Evolutionary conservation across 2,888 invertebrate genomes (phyloP).

Genomic region (Stomorhina lunata): DNA sequence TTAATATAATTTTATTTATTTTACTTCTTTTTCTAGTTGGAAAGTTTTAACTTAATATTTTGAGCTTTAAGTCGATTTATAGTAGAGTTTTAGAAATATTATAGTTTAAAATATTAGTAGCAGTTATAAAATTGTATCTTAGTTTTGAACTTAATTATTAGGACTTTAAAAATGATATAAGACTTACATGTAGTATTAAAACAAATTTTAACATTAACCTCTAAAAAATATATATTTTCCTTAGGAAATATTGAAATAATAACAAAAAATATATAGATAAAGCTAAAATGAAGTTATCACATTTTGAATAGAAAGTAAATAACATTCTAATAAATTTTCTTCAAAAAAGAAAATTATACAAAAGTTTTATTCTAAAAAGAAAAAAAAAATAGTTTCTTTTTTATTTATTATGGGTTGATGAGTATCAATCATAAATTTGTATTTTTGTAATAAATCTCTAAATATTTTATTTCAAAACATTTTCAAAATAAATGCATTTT

Average conservation of each 20-base stretch:
- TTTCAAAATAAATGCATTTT: slow-evolving; percentile 62
- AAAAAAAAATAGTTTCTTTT: not conserved
- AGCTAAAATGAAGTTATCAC: no score
- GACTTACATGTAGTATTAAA: not conserved
- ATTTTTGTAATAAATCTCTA: slow-evolving; percentile 34
- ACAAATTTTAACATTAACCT: slow-evolving; percentile 13
- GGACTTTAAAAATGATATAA: slow-evolving; percentile 17
- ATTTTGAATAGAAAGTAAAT: no score
- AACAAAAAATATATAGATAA: no score
- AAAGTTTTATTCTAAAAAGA: no score
- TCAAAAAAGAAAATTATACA: no score
- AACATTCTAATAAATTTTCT: no score
- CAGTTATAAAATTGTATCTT: slow-evolving; percentile 18
- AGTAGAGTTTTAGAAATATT: not conserved
- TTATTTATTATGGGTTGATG: not conserved
- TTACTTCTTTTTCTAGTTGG: slow-evolving; percentile 4
- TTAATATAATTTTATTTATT: no score
- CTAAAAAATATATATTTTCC: slow-evolving; percentile 10
- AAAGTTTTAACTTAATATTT: slow-evolving; percentile 31
- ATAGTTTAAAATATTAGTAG: slow-evolving; percentile 2
- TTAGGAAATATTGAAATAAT: slow-evolving; percentile 25
- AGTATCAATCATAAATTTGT: slow-evolving; percentile 15
- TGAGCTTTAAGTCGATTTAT: slow-evolving; percentile 17
- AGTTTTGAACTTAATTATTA: not conserved
- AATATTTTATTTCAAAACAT: slow-evolving; percentile 46